These are phyloP conservation scores for Scaptodrosophila latifasciaeformis DNA, from an alignment of 2,888 invertebrate species.

Conservation along the genomic window DNA sequence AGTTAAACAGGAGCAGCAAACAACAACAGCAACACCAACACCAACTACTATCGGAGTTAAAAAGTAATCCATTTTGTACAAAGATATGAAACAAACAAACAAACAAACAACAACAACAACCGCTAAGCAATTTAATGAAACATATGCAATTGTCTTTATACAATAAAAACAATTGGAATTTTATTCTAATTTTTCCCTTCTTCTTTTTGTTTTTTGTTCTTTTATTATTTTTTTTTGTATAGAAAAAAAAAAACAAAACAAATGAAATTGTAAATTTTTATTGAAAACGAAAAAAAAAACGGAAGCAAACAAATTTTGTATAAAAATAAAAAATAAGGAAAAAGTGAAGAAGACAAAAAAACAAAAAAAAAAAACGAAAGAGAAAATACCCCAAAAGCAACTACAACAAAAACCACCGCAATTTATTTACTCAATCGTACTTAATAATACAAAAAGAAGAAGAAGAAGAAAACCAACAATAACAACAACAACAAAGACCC, in stretches of 20 bases:
- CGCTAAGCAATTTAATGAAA: slow-evolving; percentile 1
- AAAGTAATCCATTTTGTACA: no score
- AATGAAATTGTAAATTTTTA: not conserved
- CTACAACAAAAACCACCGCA: slow-evolving; percentile 53
- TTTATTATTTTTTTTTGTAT: no score
- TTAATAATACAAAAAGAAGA: slow-evolving; percentile 25
- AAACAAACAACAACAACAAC: no score
- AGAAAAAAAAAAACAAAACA: not conserved
- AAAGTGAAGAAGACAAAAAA: slow-evolving; percentile 1
- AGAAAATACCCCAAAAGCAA: slow-evolving; percentile 36
- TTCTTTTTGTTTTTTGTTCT: no score
- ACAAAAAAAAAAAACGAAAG: slow-evolving; percentile 2
- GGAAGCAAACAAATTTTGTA: slow-evolving; percentile 20
- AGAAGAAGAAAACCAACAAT: not conserved
- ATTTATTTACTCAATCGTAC: slow-evolving; percentile 53
- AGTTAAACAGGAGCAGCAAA: no score
- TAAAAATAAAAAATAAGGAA: slow-evolving; percentile 22
- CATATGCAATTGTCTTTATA: not conserved
- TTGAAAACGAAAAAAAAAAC: slow-evolving; percentile 28
- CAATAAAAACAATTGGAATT: no score
- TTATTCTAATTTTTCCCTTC: no score
- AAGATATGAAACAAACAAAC: no score
- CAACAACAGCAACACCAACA: slow-evolving; percentile 10
- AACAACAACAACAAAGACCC: slow-evolving; percentile 13
- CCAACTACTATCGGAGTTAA: no score